Conservation (phyloP, 2,888 invertebrate genomes). For the Phyto melanocephala region DNA sequence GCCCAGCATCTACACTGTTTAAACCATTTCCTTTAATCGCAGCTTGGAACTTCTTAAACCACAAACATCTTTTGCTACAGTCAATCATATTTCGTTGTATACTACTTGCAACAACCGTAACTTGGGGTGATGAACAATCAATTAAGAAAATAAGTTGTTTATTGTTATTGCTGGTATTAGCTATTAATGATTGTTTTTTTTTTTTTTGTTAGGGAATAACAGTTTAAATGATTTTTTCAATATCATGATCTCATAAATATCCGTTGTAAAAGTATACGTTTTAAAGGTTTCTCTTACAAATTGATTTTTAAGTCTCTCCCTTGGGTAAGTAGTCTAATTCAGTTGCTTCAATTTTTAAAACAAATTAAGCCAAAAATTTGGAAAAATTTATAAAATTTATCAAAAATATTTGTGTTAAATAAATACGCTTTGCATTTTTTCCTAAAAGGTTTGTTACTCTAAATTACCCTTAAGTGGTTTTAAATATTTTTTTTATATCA, state of each 20-base stretch:
- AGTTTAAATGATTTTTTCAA: not conserved
- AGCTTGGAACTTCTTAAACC: not conserved
- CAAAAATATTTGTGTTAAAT: too few species aligned
- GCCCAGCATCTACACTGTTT: not conserved
- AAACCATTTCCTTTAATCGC: too few species aligned
- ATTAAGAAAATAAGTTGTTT: constrained; percentile 77
- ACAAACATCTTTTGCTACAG: constrained; percentile 68
- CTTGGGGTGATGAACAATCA: constrained; percentile 72
- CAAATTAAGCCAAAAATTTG: not conserved
- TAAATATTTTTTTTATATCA: not conserved
- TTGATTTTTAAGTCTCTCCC: constrained; percentile 13
- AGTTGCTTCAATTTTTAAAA: constrained; percentile 31
- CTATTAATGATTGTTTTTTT: not conserved
- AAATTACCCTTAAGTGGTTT: not conserved
- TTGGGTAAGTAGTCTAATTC: constrained; percentile 16
- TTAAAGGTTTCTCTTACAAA: not conserved
- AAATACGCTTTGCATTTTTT: too few species aligned
- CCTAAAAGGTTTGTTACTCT: constrained; percentile 53
- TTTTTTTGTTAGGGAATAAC: not conserved
- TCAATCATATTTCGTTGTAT: not conserved
- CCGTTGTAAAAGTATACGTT: constrained; percentile 32
- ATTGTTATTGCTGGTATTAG: constrained; percentile 58
- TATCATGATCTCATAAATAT: constrained; percentile 48
- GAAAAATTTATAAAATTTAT: constrained; percentile 28
- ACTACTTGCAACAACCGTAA: not conserved